These are phyloP conservation scores for Leptinotarsa lineolata DNA, from an alignment of 1,140 invertebrate species.

Conservation along the genomic window DNA sequence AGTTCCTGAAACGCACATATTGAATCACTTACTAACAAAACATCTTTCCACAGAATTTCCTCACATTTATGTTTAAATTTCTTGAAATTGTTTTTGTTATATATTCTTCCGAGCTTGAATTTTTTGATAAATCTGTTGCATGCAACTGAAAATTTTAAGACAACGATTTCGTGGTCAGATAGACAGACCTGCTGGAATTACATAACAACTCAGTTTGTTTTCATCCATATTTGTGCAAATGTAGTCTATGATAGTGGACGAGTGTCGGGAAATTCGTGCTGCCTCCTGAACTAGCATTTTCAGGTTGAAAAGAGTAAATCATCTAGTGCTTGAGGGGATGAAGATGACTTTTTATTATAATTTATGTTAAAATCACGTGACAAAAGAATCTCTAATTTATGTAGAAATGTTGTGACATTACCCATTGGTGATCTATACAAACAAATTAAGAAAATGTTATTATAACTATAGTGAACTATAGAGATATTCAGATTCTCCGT, in stretches of 20 bases:
- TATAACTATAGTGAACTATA: too few relatives aligned
- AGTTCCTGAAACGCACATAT: background rate
- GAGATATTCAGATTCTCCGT: too few relatives aligned
- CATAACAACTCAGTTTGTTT: background rate
- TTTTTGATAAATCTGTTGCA: background rate
- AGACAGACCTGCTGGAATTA: background rate
- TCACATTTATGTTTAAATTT: background rate
- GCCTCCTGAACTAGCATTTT: background rate
- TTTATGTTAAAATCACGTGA: too few relatives aligned
- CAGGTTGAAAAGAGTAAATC: background rate
- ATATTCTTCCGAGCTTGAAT: background rate
- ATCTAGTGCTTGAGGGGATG: background rate
- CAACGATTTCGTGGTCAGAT: background rate
- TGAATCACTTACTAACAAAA: background rate
- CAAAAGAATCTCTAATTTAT: background rate
- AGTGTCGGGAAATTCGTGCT: background rate
- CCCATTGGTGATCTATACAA: too few relatives aligned
- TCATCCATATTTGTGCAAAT: conserved; percentile 4
- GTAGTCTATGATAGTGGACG: background rate
- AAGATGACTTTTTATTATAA: background rate
- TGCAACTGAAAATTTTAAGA: background rate
- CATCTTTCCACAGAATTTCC: background rate
- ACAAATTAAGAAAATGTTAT: too few relatives aligned
- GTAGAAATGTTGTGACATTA: background rate
- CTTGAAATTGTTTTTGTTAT: background rate